Evolutionary conservation across 2,113 vertebrate genomes (phyloP), one percentile per base, ranked within the genome.

Genomic region (Archocentrus centrarchus): DNA sequence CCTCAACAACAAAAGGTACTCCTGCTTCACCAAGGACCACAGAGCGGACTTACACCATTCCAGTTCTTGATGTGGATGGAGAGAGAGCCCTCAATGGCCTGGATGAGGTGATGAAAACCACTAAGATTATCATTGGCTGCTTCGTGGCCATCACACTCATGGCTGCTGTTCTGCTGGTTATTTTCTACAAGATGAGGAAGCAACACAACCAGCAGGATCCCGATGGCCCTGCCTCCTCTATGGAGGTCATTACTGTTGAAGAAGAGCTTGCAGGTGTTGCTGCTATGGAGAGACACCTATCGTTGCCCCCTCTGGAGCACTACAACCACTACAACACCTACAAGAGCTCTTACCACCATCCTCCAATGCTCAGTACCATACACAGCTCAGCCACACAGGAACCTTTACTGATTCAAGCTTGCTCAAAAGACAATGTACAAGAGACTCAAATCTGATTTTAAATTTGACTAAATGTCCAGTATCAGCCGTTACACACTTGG

Each of bases 101-200:
- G 83, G 96, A 96, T 62, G 96, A 96, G 86, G 96, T 96, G 41
- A 96, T 96, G 96, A 96, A 96, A 90, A 96, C 96, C 85, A 96
- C 96, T 82, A 96, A 96, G 93, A 96, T 96, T 64, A 96, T 96
- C 75, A 96, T 96, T 6, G 96, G 96, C 85, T 96, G 96, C 96
- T 99, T 99, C 61, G 98, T 99, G 94, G 98, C 98, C 94, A 99
- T 99, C 92, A 99, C 98, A 0, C 97, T 99, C 3, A 99, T 99
- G 98, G 98, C 98, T 18, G 98, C 98, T 3, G 98, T 99, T 86
- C 97, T 99, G 96, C 95, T 99, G 91, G 98, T 99, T 75, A 99
- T 99, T 94, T 99, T 99, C 96, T 99, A 99, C 96, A 99, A 99
- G 96, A 99, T 99, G 98, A 96, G 98, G 92, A 99, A 99, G 90